These are phyloP conservation scores for Semicossyphus pulcher DNA, from an alignment of 2,113 vertebrate genomes.

Conservation along the genomic window DNA sequence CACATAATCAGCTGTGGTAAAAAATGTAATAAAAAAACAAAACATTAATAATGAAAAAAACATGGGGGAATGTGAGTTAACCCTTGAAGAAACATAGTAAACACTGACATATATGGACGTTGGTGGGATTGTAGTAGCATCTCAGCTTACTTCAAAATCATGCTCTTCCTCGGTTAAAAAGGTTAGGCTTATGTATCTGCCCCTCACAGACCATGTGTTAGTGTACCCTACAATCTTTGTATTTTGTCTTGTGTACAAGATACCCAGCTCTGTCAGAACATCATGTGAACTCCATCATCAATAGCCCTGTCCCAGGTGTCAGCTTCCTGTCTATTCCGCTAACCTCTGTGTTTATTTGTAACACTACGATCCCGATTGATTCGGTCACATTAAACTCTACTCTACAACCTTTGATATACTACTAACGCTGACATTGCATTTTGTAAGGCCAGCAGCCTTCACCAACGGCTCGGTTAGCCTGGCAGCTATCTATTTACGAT, in stretches of 20 bases:
- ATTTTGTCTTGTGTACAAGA: no score
- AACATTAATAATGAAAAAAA: no score
- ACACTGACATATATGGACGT: no score
- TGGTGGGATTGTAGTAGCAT: no score
- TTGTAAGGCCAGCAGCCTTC: constrained; percentile 44
- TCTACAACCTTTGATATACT: not conserved
- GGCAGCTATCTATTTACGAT: constrained; percentile 65
- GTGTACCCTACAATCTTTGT: no score
- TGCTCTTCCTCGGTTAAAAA: no score
- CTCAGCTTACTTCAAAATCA: no score
- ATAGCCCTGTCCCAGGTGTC: not conserved
- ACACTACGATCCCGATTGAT: not conserved
- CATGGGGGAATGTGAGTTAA: no score
- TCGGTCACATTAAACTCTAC: not conserved
- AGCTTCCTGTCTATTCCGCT: constrained; percentile 2
- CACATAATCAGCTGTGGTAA: no score
- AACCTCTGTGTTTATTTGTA: not conserved
- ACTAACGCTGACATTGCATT: constrained; percentile 33
- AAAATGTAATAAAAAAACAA: no score
- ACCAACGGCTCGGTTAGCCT: constrained; percentile 53
- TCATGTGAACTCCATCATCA: constrained; percentile 8
- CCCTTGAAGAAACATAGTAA: no score
- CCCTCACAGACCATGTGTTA: not conserved
- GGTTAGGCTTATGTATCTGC: no score
- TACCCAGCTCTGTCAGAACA: not conserved